Conservation (phyloP, 2,113 vertebrate species). For the Campylomormyrus numenius region DNA sequence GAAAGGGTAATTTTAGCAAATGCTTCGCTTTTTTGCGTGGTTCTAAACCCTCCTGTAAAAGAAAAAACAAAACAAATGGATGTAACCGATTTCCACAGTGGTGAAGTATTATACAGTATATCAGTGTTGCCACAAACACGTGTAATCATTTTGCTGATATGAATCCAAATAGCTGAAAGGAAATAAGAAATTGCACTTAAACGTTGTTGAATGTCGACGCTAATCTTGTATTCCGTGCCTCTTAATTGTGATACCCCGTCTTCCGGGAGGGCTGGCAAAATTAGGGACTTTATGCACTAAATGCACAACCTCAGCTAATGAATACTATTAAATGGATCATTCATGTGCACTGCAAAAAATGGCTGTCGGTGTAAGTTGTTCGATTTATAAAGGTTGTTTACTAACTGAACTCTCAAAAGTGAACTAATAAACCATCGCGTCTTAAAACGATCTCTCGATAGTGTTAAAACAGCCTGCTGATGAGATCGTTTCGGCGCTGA, state of each 20-base stretch:
- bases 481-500: neutral
- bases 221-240: slow-evolving; percentile 31
- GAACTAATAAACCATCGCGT: neutral
- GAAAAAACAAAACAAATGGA: neutral
- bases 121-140: slow-evolving; percentile 9
- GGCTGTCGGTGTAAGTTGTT: slow-evolving; percentile 9
- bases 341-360: slow-evolving; percentile 4
- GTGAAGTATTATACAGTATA: slow-evolving; percentile 14
- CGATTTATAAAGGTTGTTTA: slow-evolving; percentile 9
- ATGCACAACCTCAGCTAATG: neutral
- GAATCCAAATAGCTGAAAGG: slow-evolving; percentile 28
- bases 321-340: neutral
- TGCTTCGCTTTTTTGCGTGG: slow-evolving; percentile 18
- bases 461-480: neutral
- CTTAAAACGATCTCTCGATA: neutral
- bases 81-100: slow-evolving; percentile 18
- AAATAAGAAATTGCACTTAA: slow-evolving; percentile 24
- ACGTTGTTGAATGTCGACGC: slow-evolving; percentile 29
- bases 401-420: neutral
- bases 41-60: slow-evolving; percentile 11
- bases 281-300: neutral
- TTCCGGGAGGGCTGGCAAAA: neutral
- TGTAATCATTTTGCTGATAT: slow-evolving; percentile 16
- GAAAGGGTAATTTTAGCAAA: slow-evolving; percentile 1
- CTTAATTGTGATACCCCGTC: neutral